These are phyloP conservation scores for Ctena decussata DNA, from an alignment of 2,888 invertebrate species.

Conservation along the genomic window DNA sequence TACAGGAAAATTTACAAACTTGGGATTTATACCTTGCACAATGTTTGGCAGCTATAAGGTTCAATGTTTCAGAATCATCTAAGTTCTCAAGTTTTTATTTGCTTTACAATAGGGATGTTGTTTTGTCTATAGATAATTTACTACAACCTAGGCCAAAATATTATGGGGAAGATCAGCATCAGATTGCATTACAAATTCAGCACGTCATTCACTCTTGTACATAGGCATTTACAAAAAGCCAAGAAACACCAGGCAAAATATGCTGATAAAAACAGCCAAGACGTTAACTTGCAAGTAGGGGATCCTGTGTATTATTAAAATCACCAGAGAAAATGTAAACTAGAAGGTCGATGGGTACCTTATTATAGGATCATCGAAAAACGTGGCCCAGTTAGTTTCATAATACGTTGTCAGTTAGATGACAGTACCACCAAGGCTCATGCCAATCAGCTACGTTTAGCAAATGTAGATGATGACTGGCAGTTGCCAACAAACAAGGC, in stretches of 20 bases:
- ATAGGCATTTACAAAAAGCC: constrained; percentile 23
- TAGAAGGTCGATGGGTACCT: too few species aligned
- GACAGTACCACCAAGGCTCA: not conserved
- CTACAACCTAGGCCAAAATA: too few species aligned
- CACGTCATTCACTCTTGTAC: too few species aligned
- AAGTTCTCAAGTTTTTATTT: too few species aligned
- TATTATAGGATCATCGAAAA: not conserved
- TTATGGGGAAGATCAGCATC: too few species aligned
- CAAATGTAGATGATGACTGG: not conserved
- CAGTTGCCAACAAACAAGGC: not conserved
- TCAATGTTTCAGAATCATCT: too few species aligned
- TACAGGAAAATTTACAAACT: too few species aligned
- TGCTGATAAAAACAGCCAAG: constrained; percentile 12
- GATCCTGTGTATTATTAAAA: not conserved
- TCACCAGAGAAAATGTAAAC: not conserved
- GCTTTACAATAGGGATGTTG: too few species aligned
- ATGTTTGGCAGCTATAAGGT: too few species aligned
- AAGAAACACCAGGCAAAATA: constrained; percentile 27
- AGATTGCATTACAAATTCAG: too few species aligned
- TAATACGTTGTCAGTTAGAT: not conserved
- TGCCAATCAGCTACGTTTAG: not conserved
- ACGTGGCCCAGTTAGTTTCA: not conserved
- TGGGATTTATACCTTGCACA: too few species aligned
- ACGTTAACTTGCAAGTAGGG: not conserved
- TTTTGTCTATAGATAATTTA: too few species aligned